Conservation (phyloP, 2,797 vertebrate genomes). For the Takifugu rubripes region DNA sequence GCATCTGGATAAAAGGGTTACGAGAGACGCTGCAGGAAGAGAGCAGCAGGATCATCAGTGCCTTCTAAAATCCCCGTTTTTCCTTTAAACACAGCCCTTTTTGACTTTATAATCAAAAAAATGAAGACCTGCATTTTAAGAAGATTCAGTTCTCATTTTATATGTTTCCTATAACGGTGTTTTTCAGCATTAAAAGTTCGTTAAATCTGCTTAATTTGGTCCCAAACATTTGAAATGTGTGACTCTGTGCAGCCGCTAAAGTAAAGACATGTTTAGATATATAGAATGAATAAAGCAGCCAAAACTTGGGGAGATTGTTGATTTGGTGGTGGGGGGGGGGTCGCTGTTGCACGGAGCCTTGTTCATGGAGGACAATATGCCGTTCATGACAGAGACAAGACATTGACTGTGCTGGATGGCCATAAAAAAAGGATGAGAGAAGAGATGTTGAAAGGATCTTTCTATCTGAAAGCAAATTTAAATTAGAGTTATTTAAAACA, state of each 20-base stretch:
- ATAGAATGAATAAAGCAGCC: conserved; percentile 54
- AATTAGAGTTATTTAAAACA: too few relatives aligned
- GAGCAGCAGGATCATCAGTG: too few relatives aligned
- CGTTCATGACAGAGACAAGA: conserved; percentile 69
- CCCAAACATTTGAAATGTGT: conserved; percentile 13
- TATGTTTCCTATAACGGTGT: too few relatives aligned
- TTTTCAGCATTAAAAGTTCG: too few relatives aligned
- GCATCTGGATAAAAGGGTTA: not conserved
- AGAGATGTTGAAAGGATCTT: too few relatives aligned
- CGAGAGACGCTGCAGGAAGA: too few relatives aligned
- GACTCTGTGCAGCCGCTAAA: not conserved
- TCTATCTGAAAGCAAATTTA: too few relatives aligned
- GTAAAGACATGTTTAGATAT: conserved; percentile 57
- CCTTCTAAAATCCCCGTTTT: too few relatives aligned
- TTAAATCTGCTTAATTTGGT: too few relatives aligned
- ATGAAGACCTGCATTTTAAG: not conserved
- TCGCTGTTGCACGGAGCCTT: conserved; percentile 45
- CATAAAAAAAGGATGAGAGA: not conserved
- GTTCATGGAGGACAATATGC: conserved; percentile 60
- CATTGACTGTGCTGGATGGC: conserved; percentile 50
- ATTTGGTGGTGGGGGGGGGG: conserved; percentile 32
- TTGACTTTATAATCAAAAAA: not conserved
- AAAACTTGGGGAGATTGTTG: conserved; percentile 49
- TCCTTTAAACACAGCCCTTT: not conserved
- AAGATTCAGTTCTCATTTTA: too few relatives aligned